Percentiles rank a stretch among this genome's conserved stretches.
phyloP scores from a whole-genome alignment of 2,797 vertebrate species.

The Ambastaia sidthimunki region DNA sequence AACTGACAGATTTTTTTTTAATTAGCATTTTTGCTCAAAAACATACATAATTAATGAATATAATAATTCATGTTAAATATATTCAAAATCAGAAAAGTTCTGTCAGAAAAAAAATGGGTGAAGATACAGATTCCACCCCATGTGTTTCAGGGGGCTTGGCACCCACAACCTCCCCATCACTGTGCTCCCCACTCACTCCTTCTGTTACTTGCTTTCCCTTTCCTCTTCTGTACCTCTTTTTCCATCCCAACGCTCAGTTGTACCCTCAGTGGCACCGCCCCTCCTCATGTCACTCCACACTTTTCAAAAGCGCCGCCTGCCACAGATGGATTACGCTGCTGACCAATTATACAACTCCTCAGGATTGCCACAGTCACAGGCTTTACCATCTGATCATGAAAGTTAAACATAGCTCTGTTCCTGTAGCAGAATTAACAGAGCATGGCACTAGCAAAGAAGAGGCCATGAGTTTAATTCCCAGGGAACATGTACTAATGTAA shows the following conservation, averaged over 20 bases:
- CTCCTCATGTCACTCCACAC: slow-evolving; percentile 7
- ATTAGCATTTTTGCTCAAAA: background rate
- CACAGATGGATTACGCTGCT: slow-evolving; percentile 80
- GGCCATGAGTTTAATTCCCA: no score
- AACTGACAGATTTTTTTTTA: background rate
- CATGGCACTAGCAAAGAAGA: background rate
- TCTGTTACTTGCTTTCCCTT: slow-evolving; percentile 47
- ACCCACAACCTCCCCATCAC: slow-evolving; percentile 20
- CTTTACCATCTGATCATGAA: slow-evolving; percentile 74
- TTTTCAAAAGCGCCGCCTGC: slow-evolving; percentile 61
- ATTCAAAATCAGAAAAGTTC: background rate
- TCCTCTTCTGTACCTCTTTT: slow-evolving; percentile 36
- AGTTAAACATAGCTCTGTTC: slow-evolving; percentile 48
- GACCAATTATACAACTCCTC: slow-evolving; percentile 81
- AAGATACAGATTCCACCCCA: background rate
- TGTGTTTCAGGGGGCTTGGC: slow-evolving; percentile 40
- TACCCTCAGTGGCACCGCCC: slow-evolving; percentile 13
- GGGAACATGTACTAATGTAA: no score
- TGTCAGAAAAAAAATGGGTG: background rate
- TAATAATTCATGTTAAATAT: background rate
- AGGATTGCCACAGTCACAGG: slow-evolving; percentile 75
- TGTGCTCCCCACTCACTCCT: slow-evolving; percentile 31
- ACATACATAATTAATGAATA: background rate
- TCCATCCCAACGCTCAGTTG: slow-evolving; percentile 26
- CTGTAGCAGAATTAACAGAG: slow-evolving; percentile 30